Evolutionary conservation across 2,113 vertebrate species (phyloP).

Genomic region (Anser cygnoides): DNA sequence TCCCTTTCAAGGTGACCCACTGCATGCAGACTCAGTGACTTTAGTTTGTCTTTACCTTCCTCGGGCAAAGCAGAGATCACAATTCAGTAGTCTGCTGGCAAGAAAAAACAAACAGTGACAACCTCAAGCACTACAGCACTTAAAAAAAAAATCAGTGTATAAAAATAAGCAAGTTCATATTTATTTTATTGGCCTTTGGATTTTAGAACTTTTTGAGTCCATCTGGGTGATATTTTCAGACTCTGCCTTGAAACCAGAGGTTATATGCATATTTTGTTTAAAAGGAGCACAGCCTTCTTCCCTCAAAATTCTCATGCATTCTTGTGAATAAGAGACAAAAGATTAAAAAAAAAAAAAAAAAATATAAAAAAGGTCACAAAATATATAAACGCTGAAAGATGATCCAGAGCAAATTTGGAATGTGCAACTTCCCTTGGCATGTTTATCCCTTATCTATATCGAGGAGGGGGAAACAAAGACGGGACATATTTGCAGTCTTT

Average conservation of each 20-base stretch:
- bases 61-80: slow-evolving; percentile 25
- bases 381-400: not conserved
- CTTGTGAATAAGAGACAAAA: not conserved
- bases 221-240: slow-evolving; percentile 13
- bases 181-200: slow-evolving; percentile 29
- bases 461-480: not conserved
- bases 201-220: not conserved
- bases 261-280: slow-evolving; percentile 4
- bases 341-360: not conserved
- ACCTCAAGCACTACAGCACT: not conserved
- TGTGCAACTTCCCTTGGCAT: not conserved
- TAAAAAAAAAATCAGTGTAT: not conserved
- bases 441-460: not conserved
- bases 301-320: not conserved
- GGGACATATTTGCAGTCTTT: not conserved
- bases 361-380: not conserved
- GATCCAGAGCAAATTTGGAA: not conserved
- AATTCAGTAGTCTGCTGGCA: slow-evolving; percentile 51
- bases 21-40: not conserved
- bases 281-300: not conserved
- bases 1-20: slow-evolving; percentile 25
- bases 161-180: slow-evolving; percentile 19
- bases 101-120: slow-evolving; percentile 42
- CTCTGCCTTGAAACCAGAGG: not conserved
- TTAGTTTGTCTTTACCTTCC: slow-evolving; percentile 49